These are phyloP conservation scores for Neofelis nebulosa DNA, from an alignment of 2,113 vertebrate genomes.

Conservation along the genomic window DNA sequence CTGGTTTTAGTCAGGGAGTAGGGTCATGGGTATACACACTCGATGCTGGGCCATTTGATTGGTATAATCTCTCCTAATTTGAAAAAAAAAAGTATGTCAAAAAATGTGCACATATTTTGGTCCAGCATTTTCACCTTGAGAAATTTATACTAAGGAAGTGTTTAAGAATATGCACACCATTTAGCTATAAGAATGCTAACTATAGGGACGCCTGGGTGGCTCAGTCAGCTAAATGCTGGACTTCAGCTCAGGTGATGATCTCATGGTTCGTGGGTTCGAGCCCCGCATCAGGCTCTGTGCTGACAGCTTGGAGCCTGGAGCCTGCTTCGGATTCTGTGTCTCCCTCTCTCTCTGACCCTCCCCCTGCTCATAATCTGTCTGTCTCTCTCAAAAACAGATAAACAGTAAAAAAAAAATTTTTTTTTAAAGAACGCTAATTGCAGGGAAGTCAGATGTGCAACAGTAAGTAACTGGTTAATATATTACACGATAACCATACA, in stretches of 20 bases:
- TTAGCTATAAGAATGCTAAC: not conserved
- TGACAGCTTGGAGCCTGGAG: no score
- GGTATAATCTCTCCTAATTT: not conserved
- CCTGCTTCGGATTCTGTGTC: no score
- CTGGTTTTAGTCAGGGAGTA: not conserved
- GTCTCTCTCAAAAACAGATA: no score
- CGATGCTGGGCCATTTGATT: not conserved
- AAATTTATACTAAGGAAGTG: not conserved
- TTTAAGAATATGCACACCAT: not conserved
- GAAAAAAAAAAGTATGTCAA: not conserved
- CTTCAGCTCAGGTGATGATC: no score
- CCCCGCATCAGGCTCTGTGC: accelerated
- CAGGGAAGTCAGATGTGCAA: not conserved
- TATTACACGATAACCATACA: not conserved
- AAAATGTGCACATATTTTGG: not conserved
- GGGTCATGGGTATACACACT: not conserved
- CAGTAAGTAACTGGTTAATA: not conserved
- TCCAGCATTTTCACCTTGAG: not conserved
- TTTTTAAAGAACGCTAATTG: not conserved
- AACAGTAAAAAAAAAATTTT: no score
- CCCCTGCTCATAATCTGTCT: no score
- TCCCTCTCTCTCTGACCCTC: no score
- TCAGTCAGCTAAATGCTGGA: no score
- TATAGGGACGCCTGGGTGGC: not conserved
- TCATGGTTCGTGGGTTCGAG: no score